phyloP scores from a whole-genome alignment of 2,797 vertebrate species.

The Neosilurus hyrtlii region DNA sequence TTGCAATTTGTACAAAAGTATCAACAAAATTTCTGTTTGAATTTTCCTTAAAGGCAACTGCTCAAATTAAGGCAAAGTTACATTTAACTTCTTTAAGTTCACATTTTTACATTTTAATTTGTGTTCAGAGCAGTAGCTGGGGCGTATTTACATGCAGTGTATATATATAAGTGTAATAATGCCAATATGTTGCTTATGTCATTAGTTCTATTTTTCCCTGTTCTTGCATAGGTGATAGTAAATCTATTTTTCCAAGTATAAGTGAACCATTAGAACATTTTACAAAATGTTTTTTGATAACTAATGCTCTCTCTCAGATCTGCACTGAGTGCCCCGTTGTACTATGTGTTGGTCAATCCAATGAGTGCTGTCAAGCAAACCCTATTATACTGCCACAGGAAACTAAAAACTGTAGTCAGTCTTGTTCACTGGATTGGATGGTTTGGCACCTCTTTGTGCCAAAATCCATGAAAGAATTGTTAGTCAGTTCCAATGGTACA shows the following conservation, averaged over 20 bases:
- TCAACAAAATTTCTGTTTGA: neutral
- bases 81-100: neutral
- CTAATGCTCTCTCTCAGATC: no score
- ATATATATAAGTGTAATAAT: neutral
- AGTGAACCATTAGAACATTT: neutral
- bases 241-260: neutral
- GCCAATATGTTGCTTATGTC: neutral
- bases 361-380: no score
- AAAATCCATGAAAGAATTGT: no score
- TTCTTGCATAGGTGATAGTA: neutral
- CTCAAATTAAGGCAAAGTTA: slow-evolving; percentile 19
- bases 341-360: no score
- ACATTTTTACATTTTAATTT: neutral
- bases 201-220: neutral
- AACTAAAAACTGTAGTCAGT: no score
- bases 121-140: neutral
- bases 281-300: neutral
- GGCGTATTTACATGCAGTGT: neutral
- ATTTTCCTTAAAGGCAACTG: neutral
- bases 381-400: no score
- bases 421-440: no score
- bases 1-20: neutral
- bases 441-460: no score
- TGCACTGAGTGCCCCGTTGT: no score
- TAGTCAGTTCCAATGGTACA: no score